Percentiles rank a stretch among this genome's conserved stretches.
These are phyloP conservation scores for Pitta sordida DNA, from an alignment of 2,113 vertebrate genomes.

Conservation along the genomic window DNA sequence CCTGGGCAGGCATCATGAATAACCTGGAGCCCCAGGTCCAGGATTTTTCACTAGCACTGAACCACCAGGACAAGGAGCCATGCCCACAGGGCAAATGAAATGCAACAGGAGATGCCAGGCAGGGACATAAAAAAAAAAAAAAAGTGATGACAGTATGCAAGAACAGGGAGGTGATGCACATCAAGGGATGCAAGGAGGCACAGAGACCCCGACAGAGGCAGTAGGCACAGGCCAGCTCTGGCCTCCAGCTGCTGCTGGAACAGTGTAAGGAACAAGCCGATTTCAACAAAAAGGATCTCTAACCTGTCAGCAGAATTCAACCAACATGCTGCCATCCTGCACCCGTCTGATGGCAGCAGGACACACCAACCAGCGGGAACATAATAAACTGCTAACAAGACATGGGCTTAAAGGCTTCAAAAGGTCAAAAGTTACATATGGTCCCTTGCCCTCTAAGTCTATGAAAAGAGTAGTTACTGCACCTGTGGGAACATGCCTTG, in stretches of 20 bases:
- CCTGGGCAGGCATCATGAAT: neutral
- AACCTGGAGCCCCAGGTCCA: neutral
- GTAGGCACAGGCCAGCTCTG: neutral
- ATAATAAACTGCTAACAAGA: conserved; percentile 2
- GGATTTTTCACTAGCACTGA: neutral
- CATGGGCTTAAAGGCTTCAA: neutral
- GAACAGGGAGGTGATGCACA: neutral
- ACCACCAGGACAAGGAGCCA: neutral
- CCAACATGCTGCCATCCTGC: conserved; percentile 42
- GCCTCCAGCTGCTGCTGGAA: conserved; percentile 46
- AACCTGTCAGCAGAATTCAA: conserved; percentile 35
- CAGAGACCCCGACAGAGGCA: neutral
- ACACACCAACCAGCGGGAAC: neutral
- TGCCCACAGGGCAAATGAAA: neutral
- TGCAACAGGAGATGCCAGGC: neutral
- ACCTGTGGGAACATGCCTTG: neutral
- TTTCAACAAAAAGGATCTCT: conserved; percentile 62
- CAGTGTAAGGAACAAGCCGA: conserved; percentile 57
- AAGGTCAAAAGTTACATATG: neutral
- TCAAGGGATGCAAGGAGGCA: neutral
- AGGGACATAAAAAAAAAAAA: neutral
- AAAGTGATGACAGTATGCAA: neutral
- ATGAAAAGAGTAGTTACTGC: conserved; percentile 1
- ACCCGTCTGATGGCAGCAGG: neutral
- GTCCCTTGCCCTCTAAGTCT: neutral